Evolutionary conservation across 1,140 invertebrate species (phyloP), one percentile per base, ranked within the genome.

Genomic region (Papilio aristodemus): DNA sequence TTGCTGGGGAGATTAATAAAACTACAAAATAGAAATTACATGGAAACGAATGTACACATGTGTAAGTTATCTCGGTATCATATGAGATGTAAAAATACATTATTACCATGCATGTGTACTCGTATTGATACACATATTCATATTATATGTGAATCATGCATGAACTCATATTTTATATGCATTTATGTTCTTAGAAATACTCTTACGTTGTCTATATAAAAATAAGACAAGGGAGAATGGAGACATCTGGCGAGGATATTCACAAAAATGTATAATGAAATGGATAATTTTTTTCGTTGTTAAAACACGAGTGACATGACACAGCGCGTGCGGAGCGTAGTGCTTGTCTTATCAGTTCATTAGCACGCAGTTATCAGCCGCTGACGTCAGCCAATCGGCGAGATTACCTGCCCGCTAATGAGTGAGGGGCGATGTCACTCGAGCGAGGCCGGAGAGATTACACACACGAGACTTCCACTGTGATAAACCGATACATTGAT

Each of bases 301-400:
- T n/a, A 9, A 54, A 22, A 13, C 19, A 54, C 11, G 22, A 54
- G 14, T 46, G 17, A 19, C 3, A 54, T 46, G 17, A 19, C 3
- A 54, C 19, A 22, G 19, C 19, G 19, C 22, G 19, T 54, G 17
- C 8, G 10, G 11, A 54, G 19, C 14, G 43, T 19, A 46, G 43
- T 43, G 41, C 41, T 43, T 41, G 13, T 5, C 7, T 50, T 54
- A 54, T 54, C 46, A 10, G 46, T 54, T 54, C 46, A 19, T 54
- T 54, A 54, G 19, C 46, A 54, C 9, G 4, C 46, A 5, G 10
- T 9, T 54, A 54, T 54, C 46, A 10, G 27, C 27, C 27, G 46
- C 46, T 54, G 46, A 54, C 46, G 46, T 54, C 19, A 54, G 46
- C 46, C 46, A 54, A 54, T 22, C 46, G 46, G 17, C 8, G 46